Evolutionary conservation across 2,113 vertebrate species (phyloP).

Genomic region (Daphoenositta chrysoptera): DNA sequence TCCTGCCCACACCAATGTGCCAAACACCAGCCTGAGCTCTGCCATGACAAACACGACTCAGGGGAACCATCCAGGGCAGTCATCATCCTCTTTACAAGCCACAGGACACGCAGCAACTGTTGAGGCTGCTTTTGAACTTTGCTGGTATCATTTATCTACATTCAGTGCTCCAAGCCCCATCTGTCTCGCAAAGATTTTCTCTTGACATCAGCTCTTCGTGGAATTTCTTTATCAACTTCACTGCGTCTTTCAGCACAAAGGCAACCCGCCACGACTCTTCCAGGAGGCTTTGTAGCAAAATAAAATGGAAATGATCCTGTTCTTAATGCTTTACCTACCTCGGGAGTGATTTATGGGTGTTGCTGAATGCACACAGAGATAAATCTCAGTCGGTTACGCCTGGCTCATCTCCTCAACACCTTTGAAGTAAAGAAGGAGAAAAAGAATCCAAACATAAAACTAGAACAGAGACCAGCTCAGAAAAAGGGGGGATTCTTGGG

Average conservation of each 20-base stretch:
- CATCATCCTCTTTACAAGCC: background rate
- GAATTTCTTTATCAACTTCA: background rate
- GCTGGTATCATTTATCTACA: background rate
- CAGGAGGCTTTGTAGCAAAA: background rate
- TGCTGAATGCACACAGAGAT: background rate
- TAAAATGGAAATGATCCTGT: background rate
- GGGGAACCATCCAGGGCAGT: background rate
- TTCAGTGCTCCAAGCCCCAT: background rate
- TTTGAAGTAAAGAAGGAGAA: background rate
- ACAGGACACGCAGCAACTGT: background rate
- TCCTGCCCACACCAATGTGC: background rate
- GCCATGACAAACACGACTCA: accelerated
- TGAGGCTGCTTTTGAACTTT: background rate
- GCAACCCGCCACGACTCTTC: background rate
- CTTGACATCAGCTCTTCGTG: background rate
- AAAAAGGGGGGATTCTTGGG: background rate
- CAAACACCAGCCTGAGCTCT: background rate
- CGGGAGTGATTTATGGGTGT: background rate
- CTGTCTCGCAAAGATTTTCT: background rate
- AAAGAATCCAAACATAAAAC: background rate
- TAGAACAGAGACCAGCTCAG: background rate
- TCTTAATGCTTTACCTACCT: background rate
- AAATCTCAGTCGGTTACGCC: background rate
- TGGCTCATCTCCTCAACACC: background rate
- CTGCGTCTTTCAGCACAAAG: constrained; percentile 14